Evolutionary conservation across 2,797 vertebrate species (phyloP).

Genomic region (Sebastes kiyomatsui): DNA sequence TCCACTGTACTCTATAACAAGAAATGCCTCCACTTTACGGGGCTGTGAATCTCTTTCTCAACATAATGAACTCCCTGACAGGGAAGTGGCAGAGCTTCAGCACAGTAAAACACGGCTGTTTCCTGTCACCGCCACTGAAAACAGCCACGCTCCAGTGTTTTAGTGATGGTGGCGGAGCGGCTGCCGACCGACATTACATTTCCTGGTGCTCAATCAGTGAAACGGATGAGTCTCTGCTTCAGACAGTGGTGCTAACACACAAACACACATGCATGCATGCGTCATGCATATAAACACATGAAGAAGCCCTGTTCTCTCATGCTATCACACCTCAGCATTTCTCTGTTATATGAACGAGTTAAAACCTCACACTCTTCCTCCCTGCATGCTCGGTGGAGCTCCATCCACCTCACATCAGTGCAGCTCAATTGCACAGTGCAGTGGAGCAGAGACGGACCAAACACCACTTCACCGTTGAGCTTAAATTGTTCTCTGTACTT

Average conservation of each 20-base stretch:
- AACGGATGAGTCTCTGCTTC: slow-evolving; percentile 38
- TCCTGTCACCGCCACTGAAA: slow-evolving; percentile 31
- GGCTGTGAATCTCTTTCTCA: slow-evolving; percentile 47
- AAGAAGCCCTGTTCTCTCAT: slow-evolving; percentile 1
- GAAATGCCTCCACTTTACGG: slow-evolving; percentile 37
- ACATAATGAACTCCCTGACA: slow-evolving; percentile 61
- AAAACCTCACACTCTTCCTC: not conserved
- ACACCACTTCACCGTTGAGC: slow-evolving; percentile 14
- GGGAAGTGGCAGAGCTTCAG: slow-evolving; percentile 19
- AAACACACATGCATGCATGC: not conserved
- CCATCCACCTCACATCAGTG: slow-evolving; percentile 32
- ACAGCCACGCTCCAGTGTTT: slow-evolving; percentile 25
- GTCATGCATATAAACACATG: not conserved
- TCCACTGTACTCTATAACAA: slow-evolving; percentile 23
- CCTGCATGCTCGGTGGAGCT: slow-evolving; percentile 17
- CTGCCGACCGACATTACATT: slow-evolving; percentile 32
- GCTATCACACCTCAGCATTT: not conserved
- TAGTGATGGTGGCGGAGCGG: slow-evolving; percentile 12
- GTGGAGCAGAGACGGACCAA: slow-evolving; percentile 22
- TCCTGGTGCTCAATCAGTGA: slow-evolving; percentile 50
- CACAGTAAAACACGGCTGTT: slow-evolving; percentile 47
- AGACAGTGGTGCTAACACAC: slow-evolving; percentile 9
- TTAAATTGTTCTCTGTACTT: slow-evolving; percentile 14
- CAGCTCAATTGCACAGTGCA: slow-evolving; percentile 20
- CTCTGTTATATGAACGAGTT: slow-evolving; percentile 32